A percentile compares a stretch with the other conserved stretches of the same genome.
phyloP scores from a whole-genome alignment of 1,140 invertebrate species.

The Temnothorax longispinosus region DNA sequence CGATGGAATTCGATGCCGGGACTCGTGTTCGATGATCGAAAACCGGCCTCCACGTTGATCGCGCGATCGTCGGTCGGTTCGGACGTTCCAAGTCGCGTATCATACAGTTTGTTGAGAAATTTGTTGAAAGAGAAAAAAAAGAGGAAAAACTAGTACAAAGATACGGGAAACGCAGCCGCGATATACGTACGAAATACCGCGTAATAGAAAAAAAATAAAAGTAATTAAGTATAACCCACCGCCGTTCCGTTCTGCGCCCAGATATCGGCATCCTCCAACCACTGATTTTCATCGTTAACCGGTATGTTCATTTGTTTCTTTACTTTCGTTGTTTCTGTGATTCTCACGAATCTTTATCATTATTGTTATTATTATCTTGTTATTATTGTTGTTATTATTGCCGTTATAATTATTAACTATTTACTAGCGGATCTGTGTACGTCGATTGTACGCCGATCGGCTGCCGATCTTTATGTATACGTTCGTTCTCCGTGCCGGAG shows the following conservation, averaged over 20 bases:
- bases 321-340: conserved; percentile 82
- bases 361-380: conserved; percentile 72
- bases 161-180: conserved; percentile 25
- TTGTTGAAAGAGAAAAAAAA: neutral
- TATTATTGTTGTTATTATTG: conserved; percentile 76
- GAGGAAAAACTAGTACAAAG: neutral
- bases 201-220: conserved; percentile 36
- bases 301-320: conserved; percentile 86
- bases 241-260: conserved; percentile 83
- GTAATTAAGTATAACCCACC: conserved; percentile 63
- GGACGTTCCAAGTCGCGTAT: conserved; percentile 1
- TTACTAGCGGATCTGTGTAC: conserved; percentile 65
- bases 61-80: conserved; percentile 26
- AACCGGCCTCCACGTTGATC: conserved; percentile 30
- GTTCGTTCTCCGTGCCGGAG: conserved; percentile 19
- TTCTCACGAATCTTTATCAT: conserved; percentile 72
- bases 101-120: conserved; percentile 3
- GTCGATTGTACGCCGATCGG: conserved; percentile 56
- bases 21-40: conserved; percentile 30
- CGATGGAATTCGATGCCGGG: conserved; percentile 27
- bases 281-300: conserved; percentile 86
- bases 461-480: conserved; percentile 63
- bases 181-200: neutral
- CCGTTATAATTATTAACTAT: conserved; percentile 69
- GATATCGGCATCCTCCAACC: conserved; percentile 82